Evolutionary conservation across 1,140 invertebrate species (phyloP), one percentile per base, ranked within the genome.

Genomic region (Brachionus angularis): DNA sequence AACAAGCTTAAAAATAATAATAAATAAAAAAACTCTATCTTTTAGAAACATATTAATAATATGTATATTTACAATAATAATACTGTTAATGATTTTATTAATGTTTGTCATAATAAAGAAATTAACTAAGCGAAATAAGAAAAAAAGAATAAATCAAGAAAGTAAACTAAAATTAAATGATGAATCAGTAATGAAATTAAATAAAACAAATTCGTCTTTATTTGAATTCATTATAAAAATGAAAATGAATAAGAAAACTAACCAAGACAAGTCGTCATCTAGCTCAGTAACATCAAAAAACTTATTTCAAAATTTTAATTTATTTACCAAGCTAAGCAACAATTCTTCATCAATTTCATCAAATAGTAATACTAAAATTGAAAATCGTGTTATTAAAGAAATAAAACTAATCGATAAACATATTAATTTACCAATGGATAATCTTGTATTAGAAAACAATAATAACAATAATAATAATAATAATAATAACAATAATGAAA

Each of bases 331-430:
- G n/a, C n/a, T n/a, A n/a, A n/a, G n/a, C n/a, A n/a, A n/a, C n/a
- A n/a, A n/a, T n/a, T n/a, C n/a, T n/a, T n/a, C n/a, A n/a, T n/a
- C n/a, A n/a, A n/a, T n/a, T n/a, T n/a, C n/a, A n/a, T n/a, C n/a
- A n/a, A n/a, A n/a, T n/a, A n/a, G n/a, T n/a, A n/a, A n/a, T n/a
- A n/a, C n/a, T n/a, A n/a, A n/a, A n/a, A n/a, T n/a, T n/a, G n/a
- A n/a, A n/a, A n/a, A n/a, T n/a, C n/a, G n/a, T n/a, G n/a, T 23
- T 23, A 27, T 47, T 2, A 67, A 47, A 21, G 47, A 46, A 12
- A 46, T 67, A 5, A 46, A 67, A 18, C 29, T 67, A 34, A 47
- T 67, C 25, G 62, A 47, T 16, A 67, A 46, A 46, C 47, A 50
- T 29, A 67, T 50, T 67, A 46, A 50, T 46, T 33, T 67, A 18